Base-by-base conservation (phyloP, 2,888 invertebrate species). In the Pristionchus mayeri region DNA sequence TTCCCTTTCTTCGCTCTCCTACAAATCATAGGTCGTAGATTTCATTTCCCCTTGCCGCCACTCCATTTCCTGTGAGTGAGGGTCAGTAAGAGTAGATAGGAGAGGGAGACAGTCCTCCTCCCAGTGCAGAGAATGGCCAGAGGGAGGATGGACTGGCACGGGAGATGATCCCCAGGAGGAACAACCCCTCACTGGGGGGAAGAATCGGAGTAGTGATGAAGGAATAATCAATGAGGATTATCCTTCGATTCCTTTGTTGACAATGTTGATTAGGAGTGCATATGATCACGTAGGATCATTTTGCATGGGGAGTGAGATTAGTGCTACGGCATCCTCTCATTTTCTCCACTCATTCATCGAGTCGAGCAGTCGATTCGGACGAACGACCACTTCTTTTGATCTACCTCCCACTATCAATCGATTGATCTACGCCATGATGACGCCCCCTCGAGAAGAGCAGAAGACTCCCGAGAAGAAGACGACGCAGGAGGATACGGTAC, bases 401-500 rank as follows among this genome's bases (percentile, higher is more conserved):
- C 63, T 63, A 57, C 57, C 57, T 24, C 57, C n/a, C n/a, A 63
- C 18, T 16, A n/a, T 24, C 63, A 3, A 63, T 63, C 63, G 63
- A 63, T 63, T 24, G 63, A 63, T n/a, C n/a, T n/a, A n/a, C n/a
- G n/a, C n/a, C n/a, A n/a, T 63, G 63, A 18, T n/a, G 63, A 63
- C 63, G 63, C 63, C 63, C 16, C 63, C 63, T 13, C 30, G 16
- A n/a, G n/a, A n/a, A 18, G 63, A 63, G 27, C 63, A 11, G 30
- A 9, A 18, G 34, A 30, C n/a, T 63, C 63, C 63, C 63, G 63
- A 63, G 63, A 34, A 34, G 63, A 63, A 63, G 2, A 13, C 57
- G n/a, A n/a, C n/a, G 57, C 18, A 34, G 63, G 3, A 34, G 63
- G 34, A 13, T 63, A 63, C 63, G 63, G 34, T 63, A 63, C 11